Percentiles rank a stretch among this genome's conserved stretches.
phyloP scores from a whole-genome alignment of 2,113 vertebrate genomes.

The Muscicapa adusta region DNA sequence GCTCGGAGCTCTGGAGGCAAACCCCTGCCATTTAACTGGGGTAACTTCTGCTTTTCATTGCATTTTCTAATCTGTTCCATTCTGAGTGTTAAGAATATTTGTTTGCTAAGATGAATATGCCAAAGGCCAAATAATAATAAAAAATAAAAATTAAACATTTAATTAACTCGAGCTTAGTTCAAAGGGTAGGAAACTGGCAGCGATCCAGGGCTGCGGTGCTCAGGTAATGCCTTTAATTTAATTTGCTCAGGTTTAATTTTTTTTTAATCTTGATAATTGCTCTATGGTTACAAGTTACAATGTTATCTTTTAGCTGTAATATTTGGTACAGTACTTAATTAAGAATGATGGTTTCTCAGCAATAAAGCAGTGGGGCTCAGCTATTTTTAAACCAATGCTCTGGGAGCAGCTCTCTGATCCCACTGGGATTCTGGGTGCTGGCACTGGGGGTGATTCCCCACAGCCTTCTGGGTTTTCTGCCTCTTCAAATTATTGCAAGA shows the following conservation, averaged over 20 bases:
- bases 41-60: not conserved
- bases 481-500: not conserved
- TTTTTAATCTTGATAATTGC: slow-evolving; percentile 72
- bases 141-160: slow-evolving; percentile 64
- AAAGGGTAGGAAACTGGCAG: slow-evolving; percentile 82
- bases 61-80: not conserved
- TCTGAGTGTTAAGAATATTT: not conserved
- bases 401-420: not conserved
- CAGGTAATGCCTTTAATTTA: slow-evolving; percentile 74
- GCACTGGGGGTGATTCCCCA: not conserved
- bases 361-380: not conserved
- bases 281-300: slow-evolving; percentile 69
- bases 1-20: not conserved
- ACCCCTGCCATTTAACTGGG: not conserved
- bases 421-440: not conserved
- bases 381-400: not conserved
- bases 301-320: slow-evolving; percentile 67
- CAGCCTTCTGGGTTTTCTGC: not conserved
- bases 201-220: slow-evolving; percentile 62
- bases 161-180: slow-evolving; percentile 77
- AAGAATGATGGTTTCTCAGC: slow-evolving; percentile 9
- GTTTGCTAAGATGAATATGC: slow-evolving; percentile 48
- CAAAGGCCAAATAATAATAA: slow-evolving; percentile 38
- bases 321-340: slow-evolving; percentile 60
- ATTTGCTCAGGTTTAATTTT: slow-evolving; percentile 69